phyloP scores from a whole-genome alignment of 2,797 vertebrate genomes.

The Fratercula arctica region DNA sequence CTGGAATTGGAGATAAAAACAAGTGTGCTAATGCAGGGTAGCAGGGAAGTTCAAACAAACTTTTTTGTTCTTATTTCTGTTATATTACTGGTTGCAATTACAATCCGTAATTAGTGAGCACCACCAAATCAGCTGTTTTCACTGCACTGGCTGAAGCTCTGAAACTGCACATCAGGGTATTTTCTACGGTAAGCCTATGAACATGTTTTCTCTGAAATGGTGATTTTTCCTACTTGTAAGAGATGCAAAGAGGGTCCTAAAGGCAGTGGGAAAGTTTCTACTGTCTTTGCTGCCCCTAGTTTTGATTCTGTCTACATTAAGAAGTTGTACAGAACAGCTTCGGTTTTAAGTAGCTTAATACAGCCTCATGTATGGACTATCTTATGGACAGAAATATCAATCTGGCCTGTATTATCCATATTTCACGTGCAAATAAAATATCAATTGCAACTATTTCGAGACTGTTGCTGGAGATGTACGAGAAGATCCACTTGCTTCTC shows the following conservation, averaged over 20 bases:
- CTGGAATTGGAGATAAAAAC: not conserved
- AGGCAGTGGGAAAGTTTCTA: not conserved
- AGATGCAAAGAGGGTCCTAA: not conserved
- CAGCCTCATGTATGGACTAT: not conserved
- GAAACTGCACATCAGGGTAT: not conserved
- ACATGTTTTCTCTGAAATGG: not conserved
- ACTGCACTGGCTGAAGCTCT: not conserved
- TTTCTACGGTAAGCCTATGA: not conserved
- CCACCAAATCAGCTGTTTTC: not conserved
- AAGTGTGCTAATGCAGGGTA: fast-evolving
- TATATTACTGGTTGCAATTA: not conserved
- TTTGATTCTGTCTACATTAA: not conserved
- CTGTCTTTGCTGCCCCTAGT: not conserved
- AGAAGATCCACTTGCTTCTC: not conserved
- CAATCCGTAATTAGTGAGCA: not conserved
- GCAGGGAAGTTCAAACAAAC: not conserved
- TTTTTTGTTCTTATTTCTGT: not conserved
- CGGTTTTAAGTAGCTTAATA: not conserved
- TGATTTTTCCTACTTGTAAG: not conserved
- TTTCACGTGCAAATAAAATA: not conserved
- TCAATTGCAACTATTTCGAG: not conserved
- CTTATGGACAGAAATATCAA: not conserved
- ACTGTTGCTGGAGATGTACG: not conserved
- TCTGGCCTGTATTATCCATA: not conserved
- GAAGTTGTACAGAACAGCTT: not conserved